These are phyloP conservation scores for Helicorthomorpha holstii DNA, from an alignment of 1,140 invertebrate genomes.

Conservation along the genomic window DNA sequence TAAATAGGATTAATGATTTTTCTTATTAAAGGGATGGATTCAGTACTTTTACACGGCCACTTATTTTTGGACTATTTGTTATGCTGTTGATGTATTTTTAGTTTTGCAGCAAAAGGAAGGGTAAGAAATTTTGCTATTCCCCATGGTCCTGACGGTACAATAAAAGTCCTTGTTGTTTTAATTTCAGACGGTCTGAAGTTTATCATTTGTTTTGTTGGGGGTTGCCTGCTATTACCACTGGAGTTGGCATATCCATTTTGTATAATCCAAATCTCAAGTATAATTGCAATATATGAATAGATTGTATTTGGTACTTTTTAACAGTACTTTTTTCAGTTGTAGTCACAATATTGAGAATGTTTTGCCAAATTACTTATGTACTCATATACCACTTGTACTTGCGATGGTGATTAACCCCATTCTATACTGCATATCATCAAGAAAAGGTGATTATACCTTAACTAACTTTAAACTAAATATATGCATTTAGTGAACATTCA, in stretches of 20 bases:
- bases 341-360: conserved; percentile 44
- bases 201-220: conserved; percentile 55
- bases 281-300: conserved; percentile 20
- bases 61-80: conserved; percentile 66
- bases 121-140: conserved; percentile 19
- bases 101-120: conserved; percentile 41
- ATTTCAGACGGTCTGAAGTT: conserved; percentile 13
- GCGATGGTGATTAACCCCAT: conserved; percentile 60
- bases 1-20: conserved; percentile 5
- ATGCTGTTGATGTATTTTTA: conserved; percentile 56
- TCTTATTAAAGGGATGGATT: conserved; percentile 48
- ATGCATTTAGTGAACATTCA: conserved; percentile 13
- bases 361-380: conserved; percentile 56
- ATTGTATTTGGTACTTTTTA: neutral
- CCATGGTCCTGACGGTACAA: neutral
- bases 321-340: conserved; percentile 39
- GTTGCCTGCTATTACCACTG: conserved; percentile 44
- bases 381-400: conserved; percentile 47
- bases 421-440: conserved; percentile 43
- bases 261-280: conserved; percentile 60
- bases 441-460: conserved; percentile 40
- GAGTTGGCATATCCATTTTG: conserved; percentile 45
- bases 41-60: conserved; percentile 70
- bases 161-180: neutral
- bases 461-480: conserved; percentile 6